Evolutionary conservation across 2,113 vertebrate genomes (phyloP).

Genomic region (Ctenodactylus gundi): DNA sequence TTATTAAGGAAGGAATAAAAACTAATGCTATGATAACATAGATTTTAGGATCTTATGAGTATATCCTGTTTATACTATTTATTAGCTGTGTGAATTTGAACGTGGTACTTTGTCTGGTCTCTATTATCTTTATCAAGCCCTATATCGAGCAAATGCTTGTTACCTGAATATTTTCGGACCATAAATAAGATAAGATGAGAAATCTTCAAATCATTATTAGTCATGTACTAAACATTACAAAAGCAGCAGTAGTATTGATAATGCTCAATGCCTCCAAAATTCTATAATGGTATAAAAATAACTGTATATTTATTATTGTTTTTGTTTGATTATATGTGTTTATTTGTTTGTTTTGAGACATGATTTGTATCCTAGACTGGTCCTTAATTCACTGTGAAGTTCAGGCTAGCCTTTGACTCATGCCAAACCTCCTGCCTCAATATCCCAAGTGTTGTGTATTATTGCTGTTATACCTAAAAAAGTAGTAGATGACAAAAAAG

Average conservation of each 20-base stretch:
- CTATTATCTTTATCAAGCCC: background rate
- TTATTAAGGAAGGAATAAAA: background rate
- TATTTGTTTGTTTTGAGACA: too few species aligned
- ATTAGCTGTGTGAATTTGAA: background rate
- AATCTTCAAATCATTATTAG: background rate
- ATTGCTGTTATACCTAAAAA: too few species aligned
- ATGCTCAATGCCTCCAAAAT: background rate
- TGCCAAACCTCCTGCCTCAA: too few species aligned
- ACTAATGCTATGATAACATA: background rate
- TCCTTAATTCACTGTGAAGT: background rate
- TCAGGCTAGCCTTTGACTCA: too few species aligned
- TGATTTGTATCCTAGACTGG: too few species aligned
- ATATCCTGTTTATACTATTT: background rate
- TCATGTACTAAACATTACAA: background rate
- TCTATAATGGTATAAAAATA: background rate
- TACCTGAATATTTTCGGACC: background rate
- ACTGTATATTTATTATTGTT: background rate
- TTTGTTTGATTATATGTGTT: background rate
- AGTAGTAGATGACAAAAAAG: background rate
- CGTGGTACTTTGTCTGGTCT: background rate
- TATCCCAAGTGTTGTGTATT: too few species aligned
- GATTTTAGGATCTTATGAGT: background rate
- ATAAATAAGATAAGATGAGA: background rate
- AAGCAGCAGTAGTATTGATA: background rate
- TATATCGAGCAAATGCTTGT: background rate